These are phyloP conservation scores for Lepidotrigona ventralis DNA, from an alignment of 1,140 invertebrate genomes.

Conservation along the genomic window DNA sequence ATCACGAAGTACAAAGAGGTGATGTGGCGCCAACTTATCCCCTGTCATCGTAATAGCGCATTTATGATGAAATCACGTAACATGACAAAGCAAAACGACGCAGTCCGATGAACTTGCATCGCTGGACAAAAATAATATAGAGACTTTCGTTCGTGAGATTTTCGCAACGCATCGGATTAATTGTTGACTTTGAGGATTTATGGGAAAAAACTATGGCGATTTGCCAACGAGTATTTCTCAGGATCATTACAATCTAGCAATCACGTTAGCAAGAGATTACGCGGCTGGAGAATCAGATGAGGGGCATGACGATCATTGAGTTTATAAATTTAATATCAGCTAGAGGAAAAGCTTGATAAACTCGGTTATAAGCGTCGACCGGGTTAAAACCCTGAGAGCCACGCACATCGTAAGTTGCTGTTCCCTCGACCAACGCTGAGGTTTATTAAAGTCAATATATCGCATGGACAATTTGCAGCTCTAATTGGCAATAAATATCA, in stretches of 20 bases:
- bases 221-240: background rate
- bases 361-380: constrained; percentile 9
- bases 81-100: background rate
- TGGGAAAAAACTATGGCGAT: background rate
- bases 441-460: constrained; percentile 38
- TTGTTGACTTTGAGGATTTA: background rate
- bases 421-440: background rate
- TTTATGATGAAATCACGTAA: background rate
- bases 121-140: background rate
- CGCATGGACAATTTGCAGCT: constrained; percentile 16
- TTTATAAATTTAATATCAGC: constrained; percentile 38
- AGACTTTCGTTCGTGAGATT: background rate
- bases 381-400: constrained; percentile 3
- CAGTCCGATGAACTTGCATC: background rate
- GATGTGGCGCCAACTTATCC: background rate
- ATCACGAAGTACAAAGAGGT: constrained; percentile 21
- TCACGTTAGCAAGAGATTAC: background rate
- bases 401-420: background rate
- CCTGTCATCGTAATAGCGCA: constrained; percentile 13
- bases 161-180: background rate
- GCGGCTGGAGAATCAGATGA: background rate
- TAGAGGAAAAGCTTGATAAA: constrained; percentile 33
- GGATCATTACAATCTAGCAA: background rate
- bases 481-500: constrained; percentile 36
- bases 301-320: background rate